Conservation (phyloP, 2,113 vertebrate genomes). For the Hippopotamus amphibius region DNA sequence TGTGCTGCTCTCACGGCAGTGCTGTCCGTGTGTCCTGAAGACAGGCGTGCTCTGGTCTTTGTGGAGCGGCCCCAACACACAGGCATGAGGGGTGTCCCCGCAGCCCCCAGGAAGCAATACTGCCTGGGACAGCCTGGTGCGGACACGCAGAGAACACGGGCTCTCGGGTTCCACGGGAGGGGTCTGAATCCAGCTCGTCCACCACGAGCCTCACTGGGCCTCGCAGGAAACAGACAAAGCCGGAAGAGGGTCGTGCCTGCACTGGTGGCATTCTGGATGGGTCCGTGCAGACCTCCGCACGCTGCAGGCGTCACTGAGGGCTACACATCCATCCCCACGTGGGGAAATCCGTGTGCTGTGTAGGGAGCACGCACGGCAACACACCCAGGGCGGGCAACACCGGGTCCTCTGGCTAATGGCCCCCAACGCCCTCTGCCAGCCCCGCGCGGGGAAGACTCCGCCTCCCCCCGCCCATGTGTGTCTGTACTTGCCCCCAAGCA, state of each 20-base stretch:
- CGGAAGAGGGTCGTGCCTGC: accelerated
- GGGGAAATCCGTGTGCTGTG: accelerated
- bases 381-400: not conserved
- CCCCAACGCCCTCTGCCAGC: not conserved
- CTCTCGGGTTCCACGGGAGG: accelerated
- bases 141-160: no score
- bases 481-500: accelerated
- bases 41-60: accelerated
- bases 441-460: accelerated
- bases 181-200: not conserved
- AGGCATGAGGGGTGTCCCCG: accelerated
- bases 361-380: no score
- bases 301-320: accelerated
- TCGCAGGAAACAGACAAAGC: no score
- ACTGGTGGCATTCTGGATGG: accelerated
- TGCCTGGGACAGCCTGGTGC: accelerated
- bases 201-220: accelerated
- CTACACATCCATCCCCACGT: accelerated
- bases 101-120: not conserved
- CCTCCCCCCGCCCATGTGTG: no score
- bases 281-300: accelerated
- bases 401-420: accelerated
- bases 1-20: accelerated
- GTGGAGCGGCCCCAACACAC: accelerated
- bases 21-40: accelerated